These are phyloP conservation scores for Haemorhous mexicanus DNA, from an alignment of 2,113 vertebrate species.

Conservation along the genomic window DNA sequence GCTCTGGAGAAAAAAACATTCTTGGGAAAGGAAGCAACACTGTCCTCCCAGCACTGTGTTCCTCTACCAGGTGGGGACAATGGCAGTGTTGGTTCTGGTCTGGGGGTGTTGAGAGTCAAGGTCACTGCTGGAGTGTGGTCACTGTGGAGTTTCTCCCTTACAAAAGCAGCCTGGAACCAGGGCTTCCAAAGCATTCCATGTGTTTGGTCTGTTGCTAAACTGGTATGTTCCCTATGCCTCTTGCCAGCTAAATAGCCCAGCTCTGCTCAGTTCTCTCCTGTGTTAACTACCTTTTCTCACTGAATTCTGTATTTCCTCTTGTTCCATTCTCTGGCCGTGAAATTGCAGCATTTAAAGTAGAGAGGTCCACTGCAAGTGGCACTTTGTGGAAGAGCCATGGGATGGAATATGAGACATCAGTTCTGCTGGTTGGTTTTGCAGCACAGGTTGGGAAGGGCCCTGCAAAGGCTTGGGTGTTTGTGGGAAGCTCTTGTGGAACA, in stretches of 20 bases:
- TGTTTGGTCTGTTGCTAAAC: neutral
- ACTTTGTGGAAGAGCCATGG: neutral
- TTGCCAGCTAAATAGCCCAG: neutral
- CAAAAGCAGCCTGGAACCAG: neutral
- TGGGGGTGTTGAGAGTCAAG: neutral
- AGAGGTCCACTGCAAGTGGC: neutral
- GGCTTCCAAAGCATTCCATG: rapidly evolving
- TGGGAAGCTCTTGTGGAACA: neutral
- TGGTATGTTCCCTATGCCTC: neutral
- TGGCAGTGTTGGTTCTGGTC: neutral
- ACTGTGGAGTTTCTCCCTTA: neutral
- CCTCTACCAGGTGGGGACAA: neutral
- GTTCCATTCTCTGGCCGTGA: neutral
- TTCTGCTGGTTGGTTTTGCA: neutral
- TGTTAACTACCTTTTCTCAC: neutral
- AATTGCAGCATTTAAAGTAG: neutral
- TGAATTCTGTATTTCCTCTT: neutral
- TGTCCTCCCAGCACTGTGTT: rapidly evolving
- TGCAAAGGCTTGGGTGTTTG: neutral
- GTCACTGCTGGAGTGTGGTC: neutral
- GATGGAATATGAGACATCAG: neutral
- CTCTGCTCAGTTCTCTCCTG: neutral
- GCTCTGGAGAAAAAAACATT: neutral
- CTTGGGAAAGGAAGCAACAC: neutral
- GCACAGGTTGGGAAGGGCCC: neutral